Percentiles rank a stretch among this genome's conserved stretches.
Evolutionary conservation across 2,888 invertebrate species (phyloP).

Genomic region (Auanema sp.): DNA sequence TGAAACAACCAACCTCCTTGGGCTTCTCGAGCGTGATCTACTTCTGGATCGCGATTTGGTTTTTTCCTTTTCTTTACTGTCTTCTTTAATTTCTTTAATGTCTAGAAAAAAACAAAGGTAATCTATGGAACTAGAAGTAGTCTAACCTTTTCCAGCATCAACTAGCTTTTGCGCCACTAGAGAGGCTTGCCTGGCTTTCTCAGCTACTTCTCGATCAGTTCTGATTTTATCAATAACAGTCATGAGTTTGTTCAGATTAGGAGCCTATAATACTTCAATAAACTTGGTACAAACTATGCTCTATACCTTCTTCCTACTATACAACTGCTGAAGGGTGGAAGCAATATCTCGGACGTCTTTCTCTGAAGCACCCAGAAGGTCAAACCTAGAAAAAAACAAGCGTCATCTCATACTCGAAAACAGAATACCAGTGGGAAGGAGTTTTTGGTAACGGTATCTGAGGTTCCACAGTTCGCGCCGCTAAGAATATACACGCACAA

Average conservation of each 20-base stretch:
- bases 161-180: slow-evolving; percentile 32
- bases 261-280: slow-evolving; percentile 19
- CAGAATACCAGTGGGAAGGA: slow-evolving; percentile 57
- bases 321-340: slow-evolving; percentile 46
- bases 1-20: not conserved
- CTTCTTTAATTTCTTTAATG: too few species aligned
- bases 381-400: slow-evolving; percentile 30
- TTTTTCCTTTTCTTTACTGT: too few species aligned
- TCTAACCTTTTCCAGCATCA: slow-evolving; percentile 12
- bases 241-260: slow-evolving; percentile 32
- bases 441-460: slow-evolving; percentile 50
- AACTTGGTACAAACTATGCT: not conserved
- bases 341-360: slow-evolving; percentile 53
- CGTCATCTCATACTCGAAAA: too few species aligned
- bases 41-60: not conserved
- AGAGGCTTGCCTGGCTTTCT: slow-evolving; percentile 28
- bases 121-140: not conserved
- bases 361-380: slow-evolving; percentile 58
- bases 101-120: not conserved
- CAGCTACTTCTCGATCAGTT: slow-evolving; percentile 17
- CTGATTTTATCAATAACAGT: slow-evolving; percentile 31
- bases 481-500: slow-evolving; percentile 96
- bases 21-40: not conserved
- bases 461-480: slow-evolving; percentile 73
- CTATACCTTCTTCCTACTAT: slow-evolving; percentile 46